phyloP scores from a whole-genome alignment of 2,888 invertebrate species.

The Dryobotodes eremita region DNA sequence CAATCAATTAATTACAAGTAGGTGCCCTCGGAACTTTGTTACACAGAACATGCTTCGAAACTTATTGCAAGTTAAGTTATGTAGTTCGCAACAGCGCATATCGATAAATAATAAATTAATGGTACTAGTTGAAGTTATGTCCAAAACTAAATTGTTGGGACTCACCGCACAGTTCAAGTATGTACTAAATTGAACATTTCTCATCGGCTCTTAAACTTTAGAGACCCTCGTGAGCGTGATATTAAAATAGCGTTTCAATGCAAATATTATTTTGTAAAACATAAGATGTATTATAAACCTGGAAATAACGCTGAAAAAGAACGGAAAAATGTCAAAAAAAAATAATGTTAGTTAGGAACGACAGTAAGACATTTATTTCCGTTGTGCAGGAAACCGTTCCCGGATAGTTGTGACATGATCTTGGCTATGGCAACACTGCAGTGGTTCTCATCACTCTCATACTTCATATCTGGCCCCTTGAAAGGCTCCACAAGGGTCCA shows the following conservation, averaged over 20 bases:
- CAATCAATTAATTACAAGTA: conserved; percentile 56
- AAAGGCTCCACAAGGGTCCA: conserved; percentile 73
- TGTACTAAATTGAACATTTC: conserved; percentile 45
- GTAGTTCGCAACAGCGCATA: conserved; percentile 50
- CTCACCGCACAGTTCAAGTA: conserved; percentile 39
- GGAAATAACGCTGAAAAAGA: background rate
- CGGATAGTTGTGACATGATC: conserved; percentile 55
- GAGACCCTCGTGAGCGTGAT: conserved; percentile 14
- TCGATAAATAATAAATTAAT: conserved; percentile 60
- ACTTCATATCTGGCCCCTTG: conserved; percentile 72
- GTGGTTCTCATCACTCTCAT: conserved; percentile 76
- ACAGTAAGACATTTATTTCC: background rate
- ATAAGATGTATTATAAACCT: background rate
- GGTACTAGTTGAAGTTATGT: conserved; percentile 45
- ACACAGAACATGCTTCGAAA: conserved; percentile 49
- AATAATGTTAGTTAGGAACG: background rate
- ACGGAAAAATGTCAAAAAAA: background rate
- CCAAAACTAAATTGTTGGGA: conserved; percentile 42
- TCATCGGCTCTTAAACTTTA: conserved; percentile 39
- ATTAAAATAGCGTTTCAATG: conserved; percentile 23
- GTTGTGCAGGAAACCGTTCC: conserved; percentile 68
- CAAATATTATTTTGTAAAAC: conserved; percentile 2
- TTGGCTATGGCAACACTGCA: conserved; percentile 76
- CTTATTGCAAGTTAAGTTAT: conserved; percentile 58
- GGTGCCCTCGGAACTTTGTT: conserved; percentile 45